These are phyloP conservation scores for Heteromyza rotundicornis DNA, from an alignment of 2,888 invertebrate species.

Conservation along the genomic window DNA sequence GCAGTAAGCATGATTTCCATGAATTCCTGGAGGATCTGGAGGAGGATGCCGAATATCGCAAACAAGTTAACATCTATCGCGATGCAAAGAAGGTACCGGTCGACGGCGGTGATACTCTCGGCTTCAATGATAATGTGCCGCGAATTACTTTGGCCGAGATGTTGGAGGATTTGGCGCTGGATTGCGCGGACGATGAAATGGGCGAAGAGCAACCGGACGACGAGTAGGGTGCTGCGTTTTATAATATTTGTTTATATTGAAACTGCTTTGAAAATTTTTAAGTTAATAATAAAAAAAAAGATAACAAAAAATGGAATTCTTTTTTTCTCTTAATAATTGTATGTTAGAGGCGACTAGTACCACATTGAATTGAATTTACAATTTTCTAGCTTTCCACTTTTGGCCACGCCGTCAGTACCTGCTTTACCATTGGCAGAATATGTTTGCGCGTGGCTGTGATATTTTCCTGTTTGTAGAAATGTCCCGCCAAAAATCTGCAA, in stretches of 20 bases:
- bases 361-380: too few relatives aligned
- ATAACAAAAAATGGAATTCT: not conserved
- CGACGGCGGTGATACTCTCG: slow-evolving; percentile 65
- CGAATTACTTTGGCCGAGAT: slow-evolving; percentile 88
- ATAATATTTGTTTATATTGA: not conserved
- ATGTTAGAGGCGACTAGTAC: too few relatives aligned
- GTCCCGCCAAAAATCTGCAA: slow-evolving; percentile 60
- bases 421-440: slow-evolving; percentile 69
- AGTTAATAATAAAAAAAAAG: not conserved
- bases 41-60: slow-evolving; percentile 88
- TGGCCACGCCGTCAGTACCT: slow-evolving; percentile 56
- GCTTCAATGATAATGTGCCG: slow-evolving; percentile 74
- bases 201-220: slow-evolving; percentile 59
- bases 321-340: not conserved
- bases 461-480: slow-evolving; percentile 68
- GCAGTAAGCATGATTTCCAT: slow-evolving; percentile 80
- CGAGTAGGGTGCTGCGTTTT: not conserved
- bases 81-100: slow-evolving; percentile 65
- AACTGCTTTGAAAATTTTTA: not conserved
- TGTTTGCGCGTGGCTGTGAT: slow-evolving; percentile 72
- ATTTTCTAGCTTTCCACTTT: too few relatives aligned
- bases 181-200: slow-evolving; percentile 74
- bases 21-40: slow-evolving; percentile 98
- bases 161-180: slow-evolving; percentile 85
- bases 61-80: slow-evolving; percentile 92